A percentile compares a stretch with the other conserved stretches of the same genome.
Conservation (phyloP, 2,797 vertebrate genomes). For the Clarias pachynema region DNA sequence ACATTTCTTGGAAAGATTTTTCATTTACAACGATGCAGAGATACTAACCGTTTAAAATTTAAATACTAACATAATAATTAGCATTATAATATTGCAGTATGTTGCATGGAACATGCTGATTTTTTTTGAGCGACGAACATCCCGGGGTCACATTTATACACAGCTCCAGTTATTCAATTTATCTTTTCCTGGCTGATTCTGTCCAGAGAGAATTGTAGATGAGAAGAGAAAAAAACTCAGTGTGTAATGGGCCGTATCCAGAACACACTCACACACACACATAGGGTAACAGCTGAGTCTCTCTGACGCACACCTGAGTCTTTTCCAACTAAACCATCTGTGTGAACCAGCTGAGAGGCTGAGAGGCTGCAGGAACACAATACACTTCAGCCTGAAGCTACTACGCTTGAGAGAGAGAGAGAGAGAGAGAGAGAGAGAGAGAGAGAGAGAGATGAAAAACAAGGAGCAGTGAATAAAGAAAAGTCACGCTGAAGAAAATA, state of each 20-base stretch:
- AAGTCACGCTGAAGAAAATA: background rate
- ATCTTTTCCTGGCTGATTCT: constrained; percentile 65
- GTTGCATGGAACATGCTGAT: background rate
- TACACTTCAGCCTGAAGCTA: constrained; percentile 2
- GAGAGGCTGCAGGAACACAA: constrained; percentile 33
- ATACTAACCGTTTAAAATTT: background rate
- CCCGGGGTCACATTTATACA: constrained; percentile 20
- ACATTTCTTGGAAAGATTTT: background rate
- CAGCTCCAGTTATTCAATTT: constrained; percentile 65
- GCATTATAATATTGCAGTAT: no score
- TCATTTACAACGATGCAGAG: no score
- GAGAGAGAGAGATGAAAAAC: background rate
- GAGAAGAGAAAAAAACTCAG: constrained; percentile 67
- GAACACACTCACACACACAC: constrained; percentile 45
- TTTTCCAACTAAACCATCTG: constrained; percentile 65
- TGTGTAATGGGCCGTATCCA: constrained; percentile 74
- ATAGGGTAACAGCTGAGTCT: constrained; percentile 42
- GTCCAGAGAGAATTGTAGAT: constrained; percentile 69
- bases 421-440: background rate
- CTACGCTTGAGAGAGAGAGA: background rate
- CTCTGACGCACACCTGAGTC: constrained; percentile 71
- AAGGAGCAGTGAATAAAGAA: background rate
- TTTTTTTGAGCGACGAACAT: background rate
- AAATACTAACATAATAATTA: background rate
- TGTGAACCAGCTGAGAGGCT: constrained; percentile 62